Evolutionary conservation across 2,888 invertebrate species (phyloP).

Genomic region (Sialis fuliginosa): DNA sequence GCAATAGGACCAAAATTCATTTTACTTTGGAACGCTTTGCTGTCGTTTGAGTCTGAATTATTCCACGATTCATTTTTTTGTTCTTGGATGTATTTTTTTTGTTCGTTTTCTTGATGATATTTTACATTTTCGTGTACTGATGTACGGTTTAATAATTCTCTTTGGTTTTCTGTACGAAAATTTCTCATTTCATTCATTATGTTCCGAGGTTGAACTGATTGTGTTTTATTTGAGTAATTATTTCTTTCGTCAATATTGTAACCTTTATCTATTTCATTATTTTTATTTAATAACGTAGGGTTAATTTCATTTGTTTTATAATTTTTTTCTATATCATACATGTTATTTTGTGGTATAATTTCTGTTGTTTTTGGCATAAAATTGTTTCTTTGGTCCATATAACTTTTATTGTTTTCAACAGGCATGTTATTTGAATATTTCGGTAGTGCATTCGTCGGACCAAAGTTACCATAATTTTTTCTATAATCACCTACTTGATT

Average conservation of each 20-base stretch:
- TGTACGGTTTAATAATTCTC: constrained; percentile 1
- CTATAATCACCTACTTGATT: too few relatives aligned
- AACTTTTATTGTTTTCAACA: too few relatives aligned
- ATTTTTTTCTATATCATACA: too few relatives aligned
- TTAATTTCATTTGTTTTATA: not conserved
- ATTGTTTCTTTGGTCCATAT: not conserved
- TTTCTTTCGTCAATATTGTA: not conserved
- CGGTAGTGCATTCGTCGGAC: too few relatives aligned
- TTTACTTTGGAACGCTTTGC: constrained; percentile 35
- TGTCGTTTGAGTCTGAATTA: constrained; percentile 21
- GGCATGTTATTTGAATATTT: too few relatives aligned
- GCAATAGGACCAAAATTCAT: constrained; percentile 37
- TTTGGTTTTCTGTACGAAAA: constrained; percentile 4
- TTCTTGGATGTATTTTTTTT: not conserved
- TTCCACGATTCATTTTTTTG: not conserved
- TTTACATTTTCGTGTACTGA: not conserved
- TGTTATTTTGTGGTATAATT: not conserved
- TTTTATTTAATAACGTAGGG: too few relatives aligned
- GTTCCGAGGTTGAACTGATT: not conserved
- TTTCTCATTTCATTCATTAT: constrained; percentile 5
- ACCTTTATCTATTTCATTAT: too few relatives aligned
- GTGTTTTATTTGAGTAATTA: not conserved
- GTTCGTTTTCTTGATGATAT: not conserved
- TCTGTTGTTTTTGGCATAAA: not conserved
- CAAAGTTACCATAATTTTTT: too few relatives aligned